These are phyloP conservation scores for Rhegmatorhina hoffmannsi DNA, from an alignment of 2,113 vertebrate species.

Conservation along the genomic window DNA sequence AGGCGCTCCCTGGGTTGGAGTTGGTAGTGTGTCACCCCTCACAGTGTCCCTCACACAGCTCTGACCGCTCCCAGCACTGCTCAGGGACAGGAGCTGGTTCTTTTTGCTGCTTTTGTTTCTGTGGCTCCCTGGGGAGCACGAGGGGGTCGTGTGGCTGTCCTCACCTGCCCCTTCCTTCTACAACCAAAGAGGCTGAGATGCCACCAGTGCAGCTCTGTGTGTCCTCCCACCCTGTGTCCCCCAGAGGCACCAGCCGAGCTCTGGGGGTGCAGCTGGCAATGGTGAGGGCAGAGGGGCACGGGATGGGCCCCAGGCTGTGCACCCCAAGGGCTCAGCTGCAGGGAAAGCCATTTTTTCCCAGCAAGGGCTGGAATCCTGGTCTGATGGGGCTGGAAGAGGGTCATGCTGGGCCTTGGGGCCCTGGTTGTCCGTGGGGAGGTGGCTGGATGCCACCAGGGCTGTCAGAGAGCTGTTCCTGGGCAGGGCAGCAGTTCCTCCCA, in stretches of 20 bases:
- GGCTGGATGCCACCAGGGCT: neutral
- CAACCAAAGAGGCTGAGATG: conserved; percentile 44
- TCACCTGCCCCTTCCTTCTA: neutral
- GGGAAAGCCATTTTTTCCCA: neutral
- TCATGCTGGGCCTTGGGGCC: neutral
- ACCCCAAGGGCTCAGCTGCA: neutral
- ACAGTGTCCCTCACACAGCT: neutral
- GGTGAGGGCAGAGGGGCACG: neutral
- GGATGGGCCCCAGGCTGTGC: rapidly evolving
- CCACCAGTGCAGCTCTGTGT: neutral
- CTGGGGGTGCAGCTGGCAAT: neutral
- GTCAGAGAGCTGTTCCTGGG: neutral
- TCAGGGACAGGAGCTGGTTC: neutral
- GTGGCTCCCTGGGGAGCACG: neutral
- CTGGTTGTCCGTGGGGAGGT: neutral
- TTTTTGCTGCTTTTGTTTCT: neutral
- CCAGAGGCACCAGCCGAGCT: neutral
- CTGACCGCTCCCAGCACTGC: rapidly evolving
- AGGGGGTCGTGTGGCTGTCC: rapidly evolving
- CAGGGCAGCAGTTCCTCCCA: neutral
- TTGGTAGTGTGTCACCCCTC: neutral
- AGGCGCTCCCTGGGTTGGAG: neutral
- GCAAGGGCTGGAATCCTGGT: neutral
- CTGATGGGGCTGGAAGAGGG: rapidly evolving
- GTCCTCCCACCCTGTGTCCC: neutral